Conservation (phyloP, 2,113 vertebrate species). For the Dicrurus megarhynchus region DNA sequence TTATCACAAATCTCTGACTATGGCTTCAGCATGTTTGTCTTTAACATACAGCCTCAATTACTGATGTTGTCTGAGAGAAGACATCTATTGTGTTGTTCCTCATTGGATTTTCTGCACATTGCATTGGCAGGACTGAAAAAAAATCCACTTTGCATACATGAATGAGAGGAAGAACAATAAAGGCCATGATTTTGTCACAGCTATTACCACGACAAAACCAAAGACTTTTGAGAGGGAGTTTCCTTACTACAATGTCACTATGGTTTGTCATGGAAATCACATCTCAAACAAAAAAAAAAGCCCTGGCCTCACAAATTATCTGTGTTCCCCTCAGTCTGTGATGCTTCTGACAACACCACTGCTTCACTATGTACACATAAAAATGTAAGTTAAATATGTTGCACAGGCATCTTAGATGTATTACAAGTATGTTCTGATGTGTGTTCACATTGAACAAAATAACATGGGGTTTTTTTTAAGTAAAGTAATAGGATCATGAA, state of each 20-base stretch:
- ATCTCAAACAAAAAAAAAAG: neutral
- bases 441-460: neutral
- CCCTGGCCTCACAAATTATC: neutral
- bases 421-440: neutral
- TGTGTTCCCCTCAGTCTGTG: neutral
- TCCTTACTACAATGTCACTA: neutral
- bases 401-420: neutral
- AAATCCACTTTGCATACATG: conserved; percentile 12
- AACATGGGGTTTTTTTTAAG: too few relatives aligned
- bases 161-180: conserved; percentile 45
- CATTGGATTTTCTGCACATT: neutral
- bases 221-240: conserved; percentile 16
- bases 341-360: neutral
- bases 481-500: neutral
- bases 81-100: neutral
- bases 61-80: neutral
- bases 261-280: conserved; percentile 46
- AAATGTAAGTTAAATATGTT: neutral
- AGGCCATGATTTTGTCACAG: conserved; percentile 38
- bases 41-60: neutral
- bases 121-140: neutral
- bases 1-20: neutral
- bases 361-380: neutral
- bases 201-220: conserved; percentile 52
- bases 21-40: neutral